Evolutionary conservation across 2,113 vertebrate species (phyloP).

Genomic region (Brienomyrus longianalis): DNA sequence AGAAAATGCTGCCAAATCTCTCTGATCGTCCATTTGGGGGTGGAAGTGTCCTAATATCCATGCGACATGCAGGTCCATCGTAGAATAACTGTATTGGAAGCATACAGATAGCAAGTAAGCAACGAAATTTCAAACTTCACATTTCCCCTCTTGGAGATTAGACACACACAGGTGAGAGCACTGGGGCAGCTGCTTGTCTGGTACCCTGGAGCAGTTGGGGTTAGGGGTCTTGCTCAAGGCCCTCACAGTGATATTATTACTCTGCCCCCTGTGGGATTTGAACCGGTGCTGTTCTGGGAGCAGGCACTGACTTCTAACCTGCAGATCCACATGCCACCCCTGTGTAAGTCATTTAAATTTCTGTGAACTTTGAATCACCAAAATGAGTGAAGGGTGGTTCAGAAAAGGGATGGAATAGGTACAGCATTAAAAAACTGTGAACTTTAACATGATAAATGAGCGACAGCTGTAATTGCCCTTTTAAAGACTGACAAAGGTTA

Average conservation of each 20-base stretch:
- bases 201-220: background rate
- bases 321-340: background rate
- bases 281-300: background rate
- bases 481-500: background rate
- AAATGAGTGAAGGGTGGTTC: background rate
- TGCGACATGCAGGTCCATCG: background rate
- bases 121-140: background rate
- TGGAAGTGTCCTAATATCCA: background rate
- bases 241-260: background rate
- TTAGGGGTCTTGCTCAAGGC: background rate
- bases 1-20: background rate
- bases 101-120: background rate
- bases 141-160: background rate
- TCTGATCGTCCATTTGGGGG: background rate
- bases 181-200: background rate
- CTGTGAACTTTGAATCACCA: background rate
- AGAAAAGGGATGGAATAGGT: background rate
- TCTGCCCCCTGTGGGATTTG: background rate
- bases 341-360: background rate
- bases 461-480: background rate
- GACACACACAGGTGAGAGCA: background rate
- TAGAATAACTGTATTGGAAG: background rate
- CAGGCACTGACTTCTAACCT: background rate
- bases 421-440: background rate
- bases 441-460: constrained; percentile 3